phyloP scores from a whole-genome alignment of 2,113 vertebrate species.

The Ondatra zibethicus region DNA sequence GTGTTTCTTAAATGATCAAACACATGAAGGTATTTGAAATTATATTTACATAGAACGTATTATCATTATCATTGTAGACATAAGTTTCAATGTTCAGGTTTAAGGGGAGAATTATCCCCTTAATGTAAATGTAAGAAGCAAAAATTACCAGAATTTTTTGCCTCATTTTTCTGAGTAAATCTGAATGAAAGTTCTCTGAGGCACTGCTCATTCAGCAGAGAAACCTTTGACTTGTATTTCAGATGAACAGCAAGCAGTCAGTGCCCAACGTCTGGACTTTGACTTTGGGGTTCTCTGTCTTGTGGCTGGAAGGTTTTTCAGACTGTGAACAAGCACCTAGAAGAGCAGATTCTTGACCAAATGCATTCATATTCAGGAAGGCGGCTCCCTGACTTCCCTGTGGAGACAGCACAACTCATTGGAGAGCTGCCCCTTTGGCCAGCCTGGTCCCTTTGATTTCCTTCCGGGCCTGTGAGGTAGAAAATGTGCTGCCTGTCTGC shows the following conservation, averaged over 20 bases:
- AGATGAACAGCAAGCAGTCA: conserved; percentile 51
- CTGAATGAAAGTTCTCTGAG: conserved; percentile 69
- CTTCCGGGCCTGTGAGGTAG: not conserved
- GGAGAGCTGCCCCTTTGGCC: not conserved
- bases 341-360: not conserved
- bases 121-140: not conserved
- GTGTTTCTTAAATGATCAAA: conserved; percentile 39
- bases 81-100: not conserved
- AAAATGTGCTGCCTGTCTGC: accelerated
- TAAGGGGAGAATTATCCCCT: not conserved
- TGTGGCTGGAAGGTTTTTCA: not conserved
- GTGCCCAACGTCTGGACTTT: not conserved
- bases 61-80: not conserved
- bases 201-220: conserved; percentile 60
- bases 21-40: conserved; percentile 4
- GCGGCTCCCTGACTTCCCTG: not conserved
- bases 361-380: not conserved
- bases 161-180: conserved; percentile 75
- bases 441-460: not conserved
- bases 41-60: not conserved
- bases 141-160: conserved; percentile 77
- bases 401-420: not conserved
- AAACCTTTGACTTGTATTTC: conserved; percentile 72
- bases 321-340: not conserved
- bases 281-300: not conserved